Evolutionary conservation across 92 coral and sea anemone species (phyloP).

Genomic region (Palythoa grandiflora): DNA sequence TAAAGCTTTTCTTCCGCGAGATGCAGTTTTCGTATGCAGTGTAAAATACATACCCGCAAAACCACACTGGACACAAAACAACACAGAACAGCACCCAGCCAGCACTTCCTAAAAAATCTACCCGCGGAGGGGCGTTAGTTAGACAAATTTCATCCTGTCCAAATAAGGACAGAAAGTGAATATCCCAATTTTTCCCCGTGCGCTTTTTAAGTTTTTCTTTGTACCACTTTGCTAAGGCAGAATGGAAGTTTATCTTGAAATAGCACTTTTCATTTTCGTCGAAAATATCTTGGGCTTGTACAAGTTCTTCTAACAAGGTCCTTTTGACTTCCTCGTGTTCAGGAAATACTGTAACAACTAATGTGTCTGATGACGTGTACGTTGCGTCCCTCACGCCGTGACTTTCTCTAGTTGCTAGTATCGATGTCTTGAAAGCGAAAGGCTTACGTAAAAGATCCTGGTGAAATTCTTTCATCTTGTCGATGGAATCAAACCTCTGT

Average conservation of each 20-base stretch:
- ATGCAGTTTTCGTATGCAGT: slow-evolving; percentile 23
- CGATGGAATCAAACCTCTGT: slow-evolving; percentile 13
- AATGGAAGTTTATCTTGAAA: slow-evolving; percentile 12
- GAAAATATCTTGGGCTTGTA: slow-evolving; percentile 30
- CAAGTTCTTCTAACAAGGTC: slow-evolving; percentile 2
- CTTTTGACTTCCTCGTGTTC: slow-evolving; percentile 7
- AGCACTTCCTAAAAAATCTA: slow-evolving; percentile 15
- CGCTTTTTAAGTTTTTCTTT: slow-evolving; percentile 10
- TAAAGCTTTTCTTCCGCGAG: slow-evolving; percentile 1
- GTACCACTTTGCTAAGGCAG: slow-evolving; percentile 25
- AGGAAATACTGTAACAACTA: slow-evolving; percentile 21
- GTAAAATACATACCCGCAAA: slow-evolving; percentile 11
- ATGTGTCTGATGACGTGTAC: neutral
- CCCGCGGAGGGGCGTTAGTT: neutral
- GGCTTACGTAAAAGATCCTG: slow-evolving; percentile 29
- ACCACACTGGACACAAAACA: slow-evolving; percentile 23
- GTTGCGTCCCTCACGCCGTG: slow-evolving; percentile 11
- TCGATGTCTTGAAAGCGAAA: slow-evolving; percentile 13
- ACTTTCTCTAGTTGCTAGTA: slow-evolving; percentile 13
- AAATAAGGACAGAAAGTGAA: slow-evolving; percentile 11
- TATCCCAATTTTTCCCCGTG: slow-evolving; percentile 27
- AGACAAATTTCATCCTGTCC: slow-evolving; percentile 19
- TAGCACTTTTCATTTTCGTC: slow-evolving; percentile 19
- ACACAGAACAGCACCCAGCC: slow-evolving; percentile 34
- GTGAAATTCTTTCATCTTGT: slow-evolving; percentile 15